Conservation (phyloP, 2,888 invertebrate species). For the Cremastinae sp. region DNA sequence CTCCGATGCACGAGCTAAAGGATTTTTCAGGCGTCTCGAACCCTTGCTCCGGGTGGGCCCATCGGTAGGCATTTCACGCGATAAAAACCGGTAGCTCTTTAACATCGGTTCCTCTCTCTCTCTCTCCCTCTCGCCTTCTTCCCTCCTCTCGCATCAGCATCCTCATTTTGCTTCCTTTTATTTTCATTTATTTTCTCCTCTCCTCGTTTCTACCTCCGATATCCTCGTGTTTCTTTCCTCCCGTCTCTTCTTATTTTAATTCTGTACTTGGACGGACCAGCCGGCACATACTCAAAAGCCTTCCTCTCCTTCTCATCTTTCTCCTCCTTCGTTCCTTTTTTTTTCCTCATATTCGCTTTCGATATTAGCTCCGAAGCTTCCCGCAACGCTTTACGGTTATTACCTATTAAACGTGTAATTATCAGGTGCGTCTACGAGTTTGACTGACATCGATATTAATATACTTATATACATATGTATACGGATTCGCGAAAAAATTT, state of each 20-base stretch:
- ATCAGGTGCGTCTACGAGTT: conserved; percentile 51
- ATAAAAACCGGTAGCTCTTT: conserved; percentile 65
- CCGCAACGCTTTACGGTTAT: conserved; percentile 58
- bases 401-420: conserved; percentile 63
- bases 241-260: conserved; percentile 7
- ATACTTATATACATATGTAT: conserved; percentile 17
- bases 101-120: conserved; percentile 52
- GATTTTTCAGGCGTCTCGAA: conserved; percentile 52
- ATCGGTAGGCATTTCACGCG: conserved; percentile 63
- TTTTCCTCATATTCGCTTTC: conserved; percentile 19
- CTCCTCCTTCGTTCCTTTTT: conserved; percentile 32
- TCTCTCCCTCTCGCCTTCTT: conserved; percentile 6
- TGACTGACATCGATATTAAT: conserved; percentile 58
- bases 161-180: conserved; percentile 20
- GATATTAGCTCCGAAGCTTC: conserved; percentile 32
- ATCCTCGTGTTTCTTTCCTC: conserved; percentile 13
- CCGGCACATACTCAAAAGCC: conserved; percentile 20
- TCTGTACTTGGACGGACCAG: conserved; percentile 29
- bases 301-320: conserved; percentile 16
- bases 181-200: conserved; percentile 8
- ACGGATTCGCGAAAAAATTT: too few relatives aligned
- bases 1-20: conserved; percentile 43
- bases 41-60: conserved; percentile 60
- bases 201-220: conserved; percentile 9
- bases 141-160: conserved; percentile 2